Conservation (phyloP, 2,113 vertebrate genomes). For the Pteruthius melanotis region DNA sequence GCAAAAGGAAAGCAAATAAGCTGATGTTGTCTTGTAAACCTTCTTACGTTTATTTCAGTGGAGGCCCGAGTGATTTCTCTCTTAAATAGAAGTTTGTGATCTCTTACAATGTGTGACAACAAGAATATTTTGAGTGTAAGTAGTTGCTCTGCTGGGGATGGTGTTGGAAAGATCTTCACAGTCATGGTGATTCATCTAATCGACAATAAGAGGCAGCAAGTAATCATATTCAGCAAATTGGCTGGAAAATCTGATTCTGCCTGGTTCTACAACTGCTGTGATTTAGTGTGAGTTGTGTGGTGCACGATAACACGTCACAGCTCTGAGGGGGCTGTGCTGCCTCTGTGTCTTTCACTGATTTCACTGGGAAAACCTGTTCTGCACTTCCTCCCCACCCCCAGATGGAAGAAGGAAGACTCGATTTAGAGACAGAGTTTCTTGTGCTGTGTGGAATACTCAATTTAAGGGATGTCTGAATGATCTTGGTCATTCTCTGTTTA, state of each 20-base stretch:
- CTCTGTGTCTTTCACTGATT: background rate
- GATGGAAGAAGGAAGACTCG: background rate
- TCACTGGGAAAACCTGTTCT: constrained; percentile 51
- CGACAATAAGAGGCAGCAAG: background rate
- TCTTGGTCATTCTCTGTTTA: background rate
- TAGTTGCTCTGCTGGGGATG: background rate
- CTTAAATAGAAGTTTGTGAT: background rate
- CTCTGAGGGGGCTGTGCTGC: constrained; percentile 8
- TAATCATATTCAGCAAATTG: background rate
- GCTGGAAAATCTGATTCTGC: background rate
- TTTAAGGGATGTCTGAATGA: background rate
- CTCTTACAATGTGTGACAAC: background rate
- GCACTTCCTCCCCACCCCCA: background rate
- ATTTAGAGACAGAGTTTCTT: background rate
- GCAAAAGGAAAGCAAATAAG: background rate
- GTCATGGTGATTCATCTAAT: background rate
- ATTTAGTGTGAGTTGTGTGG: background rate
- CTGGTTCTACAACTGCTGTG: background rate
- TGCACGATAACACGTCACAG: background rate
- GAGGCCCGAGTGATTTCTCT: background rate
- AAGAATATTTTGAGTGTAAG: background rate
- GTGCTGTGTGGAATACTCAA: background rate
- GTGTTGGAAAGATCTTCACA: background rate
- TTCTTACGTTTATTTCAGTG: background rate
- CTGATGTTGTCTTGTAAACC: background rate